phyloP scores from a whole-genome alignment of 1,140 invertebrate genomes.

The Ceratina japonica region DNA sequence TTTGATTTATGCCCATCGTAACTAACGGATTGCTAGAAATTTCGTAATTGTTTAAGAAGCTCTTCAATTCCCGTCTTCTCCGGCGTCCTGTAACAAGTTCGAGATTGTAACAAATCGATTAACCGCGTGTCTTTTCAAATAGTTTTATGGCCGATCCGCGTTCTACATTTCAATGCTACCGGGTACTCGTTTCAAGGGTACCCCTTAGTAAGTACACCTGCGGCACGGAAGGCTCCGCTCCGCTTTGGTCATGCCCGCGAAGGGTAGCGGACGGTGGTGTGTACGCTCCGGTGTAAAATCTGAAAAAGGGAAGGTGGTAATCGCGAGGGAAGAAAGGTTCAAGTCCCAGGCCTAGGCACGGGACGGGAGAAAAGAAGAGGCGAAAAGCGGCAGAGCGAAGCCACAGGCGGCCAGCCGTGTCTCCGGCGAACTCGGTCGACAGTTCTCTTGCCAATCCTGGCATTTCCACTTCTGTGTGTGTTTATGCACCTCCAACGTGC shows the following conservation, averaged over 20 bases:
- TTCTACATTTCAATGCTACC: background rate
- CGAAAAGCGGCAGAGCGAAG: slow-evolving; percentile 73
- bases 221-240: slow-evolving; percentile 30
- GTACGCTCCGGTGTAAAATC: slow-evolving; percentile 28
- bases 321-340: slow-evolving; percentile 15
- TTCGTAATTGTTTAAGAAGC: slow-evolving; percentile 54
- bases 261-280: slow-evolving; percentile 60
- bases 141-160: background rate
- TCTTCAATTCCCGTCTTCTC: slow-evolving; percentile 23
- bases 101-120: background rate
- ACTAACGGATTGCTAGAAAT: slow-evolving; percentile 55
- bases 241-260: slow-evolving; percentile 29
- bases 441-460: slow-evolving; percentile 51
- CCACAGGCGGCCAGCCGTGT: slow-evolving; percentile 73
- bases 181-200: slow-evolving; percentile 31
- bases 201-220: slow-evolving; percentile 53
- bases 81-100: background rate
- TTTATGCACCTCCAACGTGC: slow-evolving; percentile 60
- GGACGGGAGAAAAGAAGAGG: slow-evolving; percentile 59
- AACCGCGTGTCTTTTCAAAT: too few relatives aligned
- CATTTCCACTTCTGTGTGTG: slow-evolving; percentile 68
- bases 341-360: background rate
- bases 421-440: slow-evolving; percentile 68
- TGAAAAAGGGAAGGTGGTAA: slow-evolving; percentile 42
- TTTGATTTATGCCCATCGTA: slow-evolving; percentile 55